A percentile compares a stretch with the other conserved stretches of the same genome.
Evolutionary conservation across 2,888 invertebrate genomes (phyloP).

Genomic region (Zonitis immaculata): DNA sequence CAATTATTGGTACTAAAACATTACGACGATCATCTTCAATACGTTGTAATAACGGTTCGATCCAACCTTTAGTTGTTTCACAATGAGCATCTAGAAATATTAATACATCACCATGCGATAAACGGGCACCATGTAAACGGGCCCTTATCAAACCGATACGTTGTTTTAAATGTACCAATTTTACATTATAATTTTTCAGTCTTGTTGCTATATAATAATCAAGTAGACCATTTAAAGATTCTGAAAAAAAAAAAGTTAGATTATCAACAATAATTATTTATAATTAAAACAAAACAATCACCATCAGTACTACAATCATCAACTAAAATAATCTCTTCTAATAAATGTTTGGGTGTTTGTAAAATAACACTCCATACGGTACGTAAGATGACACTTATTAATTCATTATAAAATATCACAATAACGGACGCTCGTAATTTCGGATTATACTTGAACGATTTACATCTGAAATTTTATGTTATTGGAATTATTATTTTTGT

Average conservation of each 20-base stretch:
- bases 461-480: conserved; percentile 54
- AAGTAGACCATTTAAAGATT: conserved; percentile 68
- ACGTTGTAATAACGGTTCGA: conserved; percentile 82
- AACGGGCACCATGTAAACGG: conserved; percentile 79
- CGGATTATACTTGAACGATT: conserved; percentile 57
- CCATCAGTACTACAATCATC: conserved; percentile 85
- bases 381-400: conserved; percentile 67
- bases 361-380: conserved; percentile 89
- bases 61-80: conserved; percentile 76
- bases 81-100: conserved; percentile 92
- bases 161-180: conserved; percentile 68
- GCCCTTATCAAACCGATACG: conserved; percentile 86
- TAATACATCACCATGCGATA: conserved; percentile 73
- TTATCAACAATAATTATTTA: too few relatives aligned
- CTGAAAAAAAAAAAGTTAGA: conserved; percentile 46
- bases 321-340: conserved; percentile 91
- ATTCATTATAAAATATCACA: conserved; percentile 74
- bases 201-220: conserved; percentile 74
- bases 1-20: conserved; percentile 91
- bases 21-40: conserved; percentile 75
- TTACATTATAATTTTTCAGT: conserved; percentile 62
- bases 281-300: conserved; percentile 31
- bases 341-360: conserved; percentile 61
- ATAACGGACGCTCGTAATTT: conserved; percentile 64
- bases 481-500: too few relatives aligned